A percentile compares a stretch with the other conserved stretches of the same genome.
Conservation (phyloP, 2,113 vertebrate species). For the Lepisosteus oculatus region DNA sequence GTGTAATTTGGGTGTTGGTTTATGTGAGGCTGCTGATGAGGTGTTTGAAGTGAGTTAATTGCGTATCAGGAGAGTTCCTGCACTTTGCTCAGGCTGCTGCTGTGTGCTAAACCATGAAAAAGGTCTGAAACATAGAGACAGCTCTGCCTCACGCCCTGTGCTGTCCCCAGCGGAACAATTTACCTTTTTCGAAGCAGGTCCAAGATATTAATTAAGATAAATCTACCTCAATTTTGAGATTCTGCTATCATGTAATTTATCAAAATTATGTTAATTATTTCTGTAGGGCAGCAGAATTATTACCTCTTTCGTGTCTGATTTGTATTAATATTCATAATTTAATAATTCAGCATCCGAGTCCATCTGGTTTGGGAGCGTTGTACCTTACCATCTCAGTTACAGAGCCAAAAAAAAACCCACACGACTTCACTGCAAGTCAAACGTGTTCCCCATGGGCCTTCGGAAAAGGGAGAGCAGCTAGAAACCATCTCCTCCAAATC, state of each 20-base stretch:
- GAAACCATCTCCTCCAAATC: no score
- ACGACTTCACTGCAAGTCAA: slow-evolving; percentile 53
- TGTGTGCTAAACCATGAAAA: slow-evolving; percentile 52
- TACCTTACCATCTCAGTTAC: slow-evolving; percentile 49
- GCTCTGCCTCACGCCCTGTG: slow-evolving; percentile 53
- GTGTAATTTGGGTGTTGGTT: slow-evolving; percentile 11
- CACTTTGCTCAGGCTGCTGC: slow-evolving; percentile 63
- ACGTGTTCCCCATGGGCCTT: slow-evolving; percentile 20
- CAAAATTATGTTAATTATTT: slow-evolving; percentile 99
- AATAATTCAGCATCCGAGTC: slow-evolving; percentile 89
- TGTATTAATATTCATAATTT: slow-evolving; percentile 98
- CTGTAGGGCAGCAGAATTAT: slow-evolving; percentile 99
- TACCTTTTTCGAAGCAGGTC: slow-evolving; percentile 91
- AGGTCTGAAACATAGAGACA: slow-evolving; percentile 47
- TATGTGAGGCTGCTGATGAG: slow-evolving; percentile 29
- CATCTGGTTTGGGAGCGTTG: slow-evolving; percentile 75
- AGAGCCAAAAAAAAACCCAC: slow-evolving; percentile 57
- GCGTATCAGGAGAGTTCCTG: slow-evolving; percentile 62
- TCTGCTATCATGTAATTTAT: slow-evolving; percentile 99
- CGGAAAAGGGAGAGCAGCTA: no score
- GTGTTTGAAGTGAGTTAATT: slow-evolving; percentile 49
- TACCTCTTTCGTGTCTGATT: slow-evolving; percentile 97
- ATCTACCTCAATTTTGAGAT: slow-evolving; percentile 96
- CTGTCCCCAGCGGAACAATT: slow-evolving; percentile 77
- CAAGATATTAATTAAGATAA: slow-evolving; percentile 99